phyloP scores from a whole-genome alignment of 2,797 vertebrate species.

The Pachyuromys duprasi region DNA sequence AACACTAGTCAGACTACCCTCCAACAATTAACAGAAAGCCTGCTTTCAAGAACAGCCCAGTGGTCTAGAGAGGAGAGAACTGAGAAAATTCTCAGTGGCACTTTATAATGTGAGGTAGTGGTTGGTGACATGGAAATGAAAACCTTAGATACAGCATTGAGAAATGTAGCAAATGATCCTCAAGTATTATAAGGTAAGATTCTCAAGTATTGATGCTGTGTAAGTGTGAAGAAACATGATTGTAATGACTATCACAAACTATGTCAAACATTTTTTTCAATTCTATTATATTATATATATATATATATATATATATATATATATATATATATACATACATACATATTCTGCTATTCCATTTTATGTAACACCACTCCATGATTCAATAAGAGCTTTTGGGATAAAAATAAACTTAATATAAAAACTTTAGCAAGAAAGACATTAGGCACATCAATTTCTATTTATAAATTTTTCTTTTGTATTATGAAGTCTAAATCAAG shows the following conservation, averaged over 20 bases:
- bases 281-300: not conserved
- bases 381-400: not conserved
- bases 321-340: not conserved
- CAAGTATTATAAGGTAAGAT: too few species aligned
- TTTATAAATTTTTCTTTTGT: not conserved
- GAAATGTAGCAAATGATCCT: too few species aligned
- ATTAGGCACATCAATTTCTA: not conserved
- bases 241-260: conserved; percentile 2
- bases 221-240: not conserved
- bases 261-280: not conserved
- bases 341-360: not conserved
- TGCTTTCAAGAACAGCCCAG: not conserved
- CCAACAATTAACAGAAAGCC: not conserved
- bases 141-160: not conserved
- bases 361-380: not conserved
- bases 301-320: too few species aligned
- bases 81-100: not conserved
- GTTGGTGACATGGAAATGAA: not conserved
- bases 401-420: not conserved
- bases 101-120: not conserved
- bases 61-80: not conserved
- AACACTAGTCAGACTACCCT: too few species aligned
- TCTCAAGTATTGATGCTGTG: too few species aligned
- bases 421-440: not conserved
- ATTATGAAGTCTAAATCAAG: conserved; percentile 41